These are phyloP conservation scores for Neosilurus mollespiculum DNA, from an alignment of 2,797 vertebrate genomes.

Conservation along the genomic window DNA sequence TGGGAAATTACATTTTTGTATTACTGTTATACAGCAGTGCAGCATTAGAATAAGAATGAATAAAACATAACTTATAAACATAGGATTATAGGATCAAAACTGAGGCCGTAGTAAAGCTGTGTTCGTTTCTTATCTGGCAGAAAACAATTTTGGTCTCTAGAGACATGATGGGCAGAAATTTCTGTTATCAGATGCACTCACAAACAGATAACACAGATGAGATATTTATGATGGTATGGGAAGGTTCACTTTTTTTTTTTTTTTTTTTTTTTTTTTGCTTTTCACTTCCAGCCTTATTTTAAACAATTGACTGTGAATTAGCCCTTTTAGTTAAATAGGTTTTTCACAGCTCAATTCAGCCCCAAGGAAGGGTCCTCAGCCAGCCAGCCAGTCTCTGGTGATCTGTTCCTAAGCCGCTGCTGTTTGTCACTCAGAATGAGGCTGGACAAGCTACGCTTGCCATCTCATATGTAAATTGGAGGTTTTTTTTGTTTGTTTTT, in stretches of 20 bases:
- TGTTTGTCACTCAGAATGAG: constrained; percentile 73
- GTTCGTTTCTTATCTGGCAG: neutral
- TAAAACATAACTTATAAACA: constrained; percentile 44
- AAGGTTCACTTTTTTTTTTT: neutral
- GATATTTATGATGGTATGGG: neutral
- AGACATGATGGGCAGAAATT: constrained; percentile 14
- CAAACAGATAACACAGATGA: neutral
- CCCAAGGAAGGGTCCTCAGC: constrained; percentile 69
- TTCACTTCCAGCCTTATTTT: constrained; percentile 24
- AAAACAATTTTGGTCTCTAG: constrained; percentile 16
- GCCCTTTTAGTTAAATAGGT: constrained; percentile 66
- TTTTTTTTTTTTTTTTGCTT: neutral
- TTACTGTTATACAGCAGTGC: constrained; percentile 30
- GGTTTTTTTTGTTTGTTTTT: constrained; percentile 38
- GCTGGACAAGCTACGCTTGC: constrained; percentile 65
- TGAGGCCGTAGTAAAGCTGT: neutral
- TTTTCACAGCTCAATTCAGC: constrained; percentile 71
- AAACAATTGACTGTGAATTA: constrained; percentile 66
- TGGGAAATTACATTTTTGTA: constrained; percentile 43
- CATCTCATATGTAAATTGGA: constrained; percentile 47
- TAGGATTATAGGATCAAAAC: constrained; percentile 31
- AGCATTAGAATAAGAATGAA: constrained; percentile 37
- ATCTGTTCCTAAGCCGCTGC: constrained; percentile 72
- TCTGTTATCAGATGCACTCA: neutral
- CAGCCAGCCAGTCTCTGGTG: constrained; percentile 70